Evolutionary conservation across 2,888 invertebrate species (phyloP).

Genomic region (Ethmia dodecea): DNA sequence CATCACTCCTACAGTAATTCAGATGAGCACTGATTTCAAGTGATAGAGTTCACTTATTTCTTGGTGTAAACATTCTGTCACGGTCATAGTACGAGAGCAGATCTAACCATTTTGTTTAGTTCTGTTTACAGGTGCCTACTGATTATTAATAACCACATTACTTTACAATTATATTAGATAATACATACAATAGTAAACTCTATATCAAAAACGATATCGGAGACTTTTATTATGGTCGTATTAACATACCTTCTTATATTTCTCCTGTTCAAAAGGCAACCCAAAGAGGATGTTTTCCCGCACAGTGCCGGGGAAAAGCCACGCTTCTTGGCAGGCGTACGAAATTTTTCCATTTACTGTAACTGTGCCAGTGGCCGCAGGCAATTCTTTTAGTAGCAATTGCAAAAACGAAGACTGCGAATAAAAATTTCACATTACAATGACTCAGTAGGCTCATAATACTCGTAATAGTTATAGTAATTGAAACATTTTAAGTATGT

Average conservation of each 20-base stretch:
- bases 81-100: no score
- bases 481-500: neutral
- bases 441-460: neutral
- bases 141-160: neutral
- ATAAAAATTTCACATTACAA: slow-evolving; percentile 21
- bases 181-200: neutral
- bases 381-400: slow-evolving; percentile 85
- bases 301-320: slow-evolving; percentile 88
- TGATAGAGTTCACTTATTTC: no score
- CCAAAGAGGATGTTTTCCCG: slow-evolving; percentile 94
- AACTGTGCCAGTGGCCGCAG: slow-evolving; percentile 78
- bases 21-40: no score
- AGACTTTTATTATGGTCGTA: neutral
- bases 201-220: neutral
- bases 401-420: slow-evolving; percentile 80
- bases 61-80: no score
- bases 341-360: slow-evolving; percentile 80
- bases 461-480: neutral
- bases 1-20: no score
- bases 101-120: no score
- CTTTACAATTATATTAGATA: neutral
- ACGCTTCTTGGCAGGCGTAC: slow-evolving; percentile 91
- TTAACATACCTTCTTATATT: slow-evolving; percentile 69
- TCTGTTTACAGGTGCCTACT: neutral
- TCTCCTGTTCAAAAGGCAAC: slow-evolving; percentile 75